These are phyloP conservation scores for Rhyzopertha dominica DNA, from an alignment of 1,140 invertebrate genomes.

Conservation along the genomic window DNA sequence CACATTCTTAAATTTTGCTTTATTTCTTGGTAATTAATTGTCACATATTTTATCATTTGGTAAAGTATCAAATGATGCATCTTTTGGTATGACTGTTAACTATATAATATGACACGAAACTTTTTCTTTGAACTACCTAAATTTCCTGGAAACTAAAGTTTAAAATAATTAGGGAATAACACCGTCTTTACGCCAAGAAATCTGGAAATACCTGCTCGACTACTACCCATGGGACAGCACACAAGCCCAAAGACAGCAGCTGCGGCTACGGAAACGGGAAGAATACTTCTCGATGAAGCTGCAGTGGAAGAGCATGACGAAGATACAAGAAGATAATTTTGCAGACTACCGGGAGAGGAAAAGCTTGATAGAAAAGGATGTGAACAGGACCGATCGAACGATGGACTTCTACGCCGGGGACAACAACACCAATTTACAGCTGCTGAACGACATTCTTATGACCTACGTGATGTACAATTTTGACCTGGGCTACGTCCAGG, in stretches of 20 bases:
- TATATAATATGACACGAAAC: too few species aligned
- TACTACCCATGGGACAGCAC: constrained; percentile 85
- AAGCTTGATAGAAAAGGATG: constrained; percentile 96
- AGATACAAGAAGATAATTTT: constrained; percentile 85
- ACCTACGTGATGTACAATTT: constrained; percentile 99
- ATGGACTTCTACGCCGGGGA: constrained; percentile 89
- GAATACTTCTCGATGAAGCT: constrained; percentile 95
- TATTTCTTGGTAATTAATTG: constrained; percentile 15
- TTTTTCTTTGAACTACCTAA: too few species aligned
- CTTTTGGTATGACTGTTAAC: too few species aligned
- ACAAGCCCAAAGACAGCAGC: constrained; percentile 60
- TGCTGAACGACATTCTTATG: constrained; percentile 91
- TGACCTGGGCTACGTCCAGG: constrained; percentile 92
- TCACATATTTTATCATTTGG: too few species aligned
- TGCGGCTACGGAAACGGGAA: constrained; percentile 67
- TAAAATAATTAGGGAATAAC: constrained; percentile 48
- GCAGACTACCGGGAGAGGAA: constrained; percentile 85
- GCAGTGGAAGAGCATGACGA: constrained; percentile 90
- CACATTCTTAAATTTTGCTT: constrained; percentile 7
- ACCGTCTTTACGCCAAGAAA: constrained; percentile 69
- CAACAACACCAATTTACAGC: constrained; percentile 80
- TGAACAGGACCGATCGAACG: constrained; percentile 90
- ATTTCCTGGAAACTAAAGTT: not conserved
- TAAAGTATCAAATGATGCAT: too few species aligned
- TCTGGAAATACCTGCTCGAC: constrained; percentile 94